These are phyloP conservation scores for Callimorpha dominula DNA, from an alignment of 2,888 invertebrate species.

Conservation along the genomic window DNA sequence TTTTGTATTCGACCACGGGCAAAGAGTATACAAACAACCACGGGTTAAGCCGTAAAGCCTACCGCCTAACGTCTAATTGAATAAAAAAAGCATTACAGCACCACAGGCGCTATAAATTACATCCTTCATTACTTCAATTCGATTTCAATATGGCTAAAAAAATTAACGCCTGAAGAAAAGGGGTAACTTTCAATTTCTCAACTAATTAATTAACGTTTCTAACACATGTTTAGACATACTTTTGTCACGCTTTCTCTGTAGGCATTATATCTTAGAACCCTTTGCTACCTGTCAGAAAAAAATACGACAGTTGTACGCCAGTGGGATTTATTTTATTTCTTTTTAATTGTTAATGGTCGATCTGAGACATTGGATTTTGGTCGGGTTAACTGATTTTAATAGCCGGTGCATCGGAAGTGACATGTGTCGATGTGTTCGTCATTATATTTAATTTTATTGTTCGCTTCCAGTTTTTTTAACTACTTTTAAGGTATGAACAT, in stretches of 20 bases:
- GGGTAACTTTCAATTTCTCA: constrained; percentile 83
- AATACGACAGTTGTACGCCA: constrained; percentile 81
- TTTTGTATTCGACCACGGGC: constrained; percentile 3
- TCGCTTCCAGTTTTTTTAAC: constrained; percentile 40
- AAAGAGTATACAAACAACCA: not conserved
- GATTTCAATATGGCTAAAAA: constrained; percentile 54
- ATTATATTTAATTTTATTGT: constrained; percentile 81
- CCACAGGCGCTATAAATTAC: constrained; percentile 52
- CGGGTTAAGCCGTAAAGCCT: constrained; percentile 24
- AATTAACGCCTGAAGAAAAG: constrained; percentile 56
- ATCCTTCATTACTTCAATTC: constrained; percentile 51
- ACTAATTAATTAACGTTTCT: constrained; percentile 81
- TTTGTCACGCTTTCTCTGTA: constrained; percentile 84
- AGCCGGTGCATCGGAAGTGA: constrained; percentile 79
- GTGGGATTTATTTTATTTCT: constrained; percentile 86
- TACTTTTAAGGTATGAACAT: constrained; percentile 10
- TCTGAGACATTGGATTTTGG: constrained; percentile 57
- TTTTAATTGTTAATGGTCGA: constrained; percentile 85
- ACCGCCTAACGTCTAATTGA: constrained; percentile 27
- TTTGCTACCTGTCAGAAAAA: constrained; percentile 78
- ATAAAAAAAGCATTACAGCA: constrained; percentile 44
- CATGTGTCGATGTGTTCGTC: constrained; percentile 80
- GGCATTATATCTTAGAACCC: constrained; percentile 71
- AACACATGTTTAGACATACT: constrained; percentile 81
- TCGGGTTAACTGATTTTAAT: constrained; percentile 79